Conservation (phyloP, 2,797 vertebrate genomes). For the Simalia tracyae region DNA sequence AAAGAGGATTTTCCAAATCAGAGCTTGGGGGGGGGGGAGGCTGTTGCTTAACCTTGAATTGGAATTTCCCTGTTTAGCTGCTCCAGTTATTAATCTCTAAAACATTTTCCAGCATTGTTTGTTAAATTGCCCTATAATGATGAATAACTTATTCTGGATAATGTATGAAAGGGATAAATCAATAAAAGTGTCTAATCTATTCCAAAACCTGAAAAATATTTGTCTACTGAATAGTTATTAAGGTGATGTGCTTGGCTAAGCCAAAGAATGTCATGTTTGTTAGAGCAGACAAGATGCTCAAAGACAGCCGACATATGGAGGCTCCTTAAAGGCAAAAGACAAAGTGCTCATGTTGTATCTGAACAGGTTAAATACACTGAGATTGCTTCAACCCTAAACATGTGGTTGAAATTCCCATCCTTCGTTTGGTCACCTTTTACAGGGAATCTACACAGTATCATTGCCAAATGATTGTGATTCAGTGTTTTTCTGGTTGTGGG, state of each 20-base stretch:
- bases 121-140: not conserved
- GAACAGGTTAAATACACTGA: not conserved
- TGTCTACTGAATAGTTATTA: not conserved
- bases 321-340: not conserved
- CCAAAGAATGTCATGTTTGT: not conserved
- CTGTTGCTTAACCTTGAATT: not conserved
- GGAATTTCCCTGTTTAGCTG: not conserved
- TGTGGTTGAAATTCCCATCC: not conserved
- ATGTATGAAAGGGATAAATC: not conserved
- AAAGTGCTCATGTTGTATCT: not conserved
- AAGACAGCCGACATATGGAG: not conserved
- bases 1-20: not conserved
- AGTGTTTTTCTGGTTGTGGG: not conserved
- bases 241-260: not conserved
- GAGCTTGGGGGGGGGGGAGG: not conserved
- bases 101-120: not conserved
- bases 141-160: not conserved
- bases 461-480: not conserved
- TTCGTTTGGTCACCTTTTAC: not conserved
- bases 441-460: not conserved
- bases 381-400: not conserved
- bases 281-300: not conserved
- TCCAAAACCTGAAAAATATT: not conserved
- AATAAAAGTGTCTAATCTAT: not conserved
- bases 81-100: constrained; percentile 10